phyloP scores from a whole-genome alignment of 2,888 invertebrate species.

The Drosophila meridionalis region DNA sequence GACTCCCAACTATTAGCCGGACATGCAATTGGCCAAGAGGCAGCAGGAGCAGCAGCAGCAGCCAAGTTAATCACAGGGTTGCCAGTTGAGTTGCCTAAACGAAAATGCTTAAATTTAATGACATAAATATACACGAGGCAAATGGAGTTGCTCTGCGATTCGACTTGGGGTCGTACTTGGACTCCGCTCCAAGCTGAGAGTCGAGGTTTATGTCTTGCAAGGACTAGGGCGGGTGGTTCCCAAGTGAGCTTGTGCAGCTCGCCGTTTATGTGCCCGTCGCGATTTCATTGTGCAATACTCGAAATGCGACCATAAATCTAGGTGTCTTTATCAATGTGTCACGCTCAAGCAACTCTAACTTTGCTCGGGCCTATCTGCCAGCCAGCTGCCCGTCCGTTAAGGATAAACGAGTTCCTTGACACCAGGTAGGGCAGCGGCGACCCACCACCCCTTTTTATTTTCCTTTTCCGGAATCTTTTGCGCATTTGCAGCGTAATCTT shows the following conservation, averaged over 20 bases:
- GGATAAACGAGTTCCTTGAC: slow-evolving; percentile 66
- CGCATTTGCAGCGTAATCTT: slow-evolving; percentile 47
- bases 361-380: slow-evolving; percentile 1
- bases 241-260: slow-evolving; percentile 12
- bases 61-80: slow-evolving; percentile 81
- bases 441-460: slow-evolving; percentile 59
- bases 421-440: slow-evolving; percentile 33
- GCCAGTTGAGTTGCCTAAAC: slow-evolving; percentile 82
- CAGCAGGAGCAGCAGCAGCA: slow-evolving; percentile 44
- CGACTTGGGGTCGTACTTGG: slow-evolving; percentile 10
- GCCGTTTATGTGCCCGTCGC: slow-evolving; percentile 45
- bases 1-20: slow-evolving; percentile 69
- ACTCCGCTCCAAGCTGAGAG: slow-evolving; percentile 18
- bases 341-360: slow-evolving; percentile 28
- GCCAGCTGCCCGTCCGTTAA: slow-evolving; percentile 69
- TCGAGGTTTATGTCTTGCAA: slow-evolving; percentile 20
- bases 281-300: slow-evolving; percentile 52
- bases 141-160: slow-evolving; percentile 49
- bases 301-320: slow-evolving; percentile 50
- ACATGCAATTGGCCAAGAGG: slow-evolving; percentile 74
- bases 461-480: slow-evolving; percentile 52
- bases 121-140: slow-evolving; percentile 81
- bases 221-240: slow-evolving; percentile 60
- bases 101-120: slow-evolving; percentile 85
- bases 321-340: slow-evolving; percentile 72